A percentile compares a stretch with the other conserved stretches of the same genome.
Conservation (phyloP, 2,113 vertebrate species). For the Capreolus pygargus region DNA sequence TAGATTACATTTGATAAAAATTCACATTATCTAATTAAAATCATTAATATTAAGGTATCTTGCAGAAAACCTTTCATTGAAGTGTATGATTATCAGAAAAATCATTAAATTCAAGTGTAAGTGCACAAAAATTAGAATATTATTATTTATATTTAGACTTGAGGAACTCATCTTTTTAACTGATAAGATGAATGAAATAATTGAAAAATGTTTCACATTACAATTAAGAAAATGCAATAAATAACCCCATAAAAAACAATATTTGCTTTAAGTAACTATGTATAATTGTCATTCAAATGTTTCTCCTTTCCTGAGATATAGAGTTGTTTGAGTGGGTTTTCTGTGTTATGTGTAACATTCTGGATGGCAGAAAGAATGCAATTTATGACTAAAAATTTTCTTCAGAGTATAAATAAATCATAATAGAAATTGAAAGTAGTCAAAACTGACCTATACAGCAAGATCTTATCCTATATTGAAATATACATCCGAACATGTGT, state of each 20-base stretch:
- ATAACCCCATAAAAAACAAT: not conserved
- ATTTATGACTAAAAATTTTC: not conserved
- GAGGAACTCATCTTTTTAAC: not conserved
- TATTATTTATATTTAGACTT: not conserved
- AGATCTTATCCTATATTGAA: not conserved
- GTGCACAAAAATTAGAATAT: not conserved
- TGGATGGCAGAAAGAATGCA: not conserved
- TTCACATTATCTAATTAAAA: not conserved
- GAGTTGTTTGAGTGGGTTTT: not conserved
- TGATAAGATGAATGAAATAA: not conserved
- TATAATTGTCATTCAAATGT: not conserved
- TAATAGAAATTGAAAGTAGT: not conserved
- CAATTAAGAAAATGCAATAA: slow-evolving; percentile 1
- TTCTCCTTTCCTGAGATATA: slow-evolving; percentile 35
- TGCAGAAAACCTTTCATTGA: not conserved
- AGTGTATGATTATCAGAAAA: not conserved
- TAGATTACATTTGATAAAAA: not conserved
- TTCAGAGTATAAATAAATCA: not conserved
- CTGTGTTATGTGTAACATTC: not conserved
- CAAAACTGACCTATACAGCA: not conserved
- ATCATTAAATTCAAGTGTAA: not conserved
- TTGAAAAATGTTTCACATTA: not conserved
- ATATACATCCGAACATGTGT: not conserved
- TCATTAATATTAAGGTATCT: not conserved
- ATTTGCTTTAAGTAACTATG: not conserved